Evolutionary conservation across 64 coral and sea anemone species (phyloP).

Genomic region (Montipora foliosa): DNA sequence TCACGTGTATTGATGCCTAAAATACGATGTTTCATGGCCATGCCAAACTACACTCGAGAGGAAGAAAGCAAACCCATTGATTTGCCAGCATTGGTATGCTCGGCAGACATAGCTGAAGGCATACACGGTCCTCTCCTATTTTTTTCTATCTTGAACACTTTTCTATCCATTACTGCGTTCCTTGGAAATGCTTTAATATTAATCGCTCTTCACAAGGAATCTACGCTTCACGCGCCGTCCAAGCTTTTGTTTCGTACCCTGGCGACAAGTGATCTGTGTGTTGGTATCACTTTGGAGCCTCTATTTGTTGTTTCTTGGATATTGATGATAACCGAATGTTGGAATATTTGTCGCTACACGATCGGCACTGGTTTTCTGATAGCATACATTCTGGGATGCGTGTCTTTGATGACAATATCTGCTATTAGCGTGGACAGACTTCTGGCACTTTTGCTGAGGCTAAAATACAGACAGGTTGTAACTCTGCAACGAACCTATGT

Average conservation of each 20-base stretch:
- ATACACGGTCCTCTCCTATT: background rate
- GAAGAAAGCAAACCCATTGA: background rate
- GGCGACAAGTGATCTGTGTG: conserved; percentile 2
- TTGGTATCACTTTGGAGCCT: conserved; percentile 9
- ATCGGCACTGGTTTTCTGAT: background rate
- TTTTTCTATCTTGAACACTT: conserved; percentile 7
- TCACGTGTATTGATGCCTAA: too few species aligned
- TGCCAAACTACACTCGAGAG: background rate
- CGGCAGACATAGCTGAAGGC: background rate
- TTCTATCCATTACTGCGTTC: conserved; percentile 20
- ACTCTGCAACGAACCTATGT: background rate
- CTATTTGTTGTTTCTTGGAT: background rate
- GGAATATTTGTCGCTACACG: background rate
- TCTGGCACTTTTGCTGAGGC: background rate
- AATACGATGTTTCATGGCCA: background rate
- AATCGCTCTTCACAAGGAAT: background rate
- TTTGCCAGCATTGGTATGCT: background rate
- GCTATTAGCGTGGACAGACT: conserved; percentile 30
- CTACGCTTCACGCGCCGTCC: conserved; percentile 9
- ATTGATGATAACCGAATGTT: background rate
- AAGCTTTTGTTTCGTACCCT: conserved; percentile 8
- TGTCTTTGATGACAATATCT: conserved; percentile 4
- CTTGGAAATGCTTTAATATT: conserved; percentile 9
- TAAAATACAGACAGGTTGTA: conserved; percentile 14
- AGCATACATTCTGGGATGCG: background rate